Percentiles rank a stretch among this genome's conserved stretches.
Conservation (phyloP, 2,888 invertebrate genomes). For the Idaea aversata region DNA sequence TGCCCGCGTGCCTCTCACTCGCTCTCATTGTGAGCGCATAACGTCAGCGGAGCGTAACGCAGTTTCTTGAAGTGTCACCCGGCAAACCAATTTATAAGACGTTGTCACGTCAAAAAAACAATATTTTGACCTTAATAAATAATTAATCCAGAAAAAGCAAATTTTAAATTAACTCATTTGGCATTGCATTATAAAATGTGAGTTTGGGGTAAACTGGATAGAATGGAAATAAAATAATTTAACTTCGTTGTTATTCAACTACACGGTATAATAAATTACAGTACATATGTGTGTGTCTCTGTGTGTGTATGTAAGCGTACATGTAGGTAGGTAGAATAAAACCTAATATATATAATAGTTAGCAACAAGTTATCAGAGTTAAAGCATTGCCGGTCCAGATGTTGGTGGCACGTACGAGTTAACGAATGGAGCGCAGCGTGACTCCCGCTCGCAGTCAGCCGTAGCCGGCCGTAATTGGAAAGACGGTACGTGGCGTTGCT, state of each 20-base stretch:
- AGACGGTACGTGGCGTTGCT: slow-evolving; percentile 37
- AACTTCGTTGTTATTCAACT: not conserved
- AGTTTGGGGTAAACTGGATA: too few relatives aligned
- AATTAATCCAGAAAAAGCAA: too few relatives aligned
- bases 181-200: too few relatives aligned
- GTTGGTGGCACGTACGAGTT: slow-evolving; percentile 67
- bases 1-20: too few relatives aligned
- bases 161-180: too few relatives aligned
- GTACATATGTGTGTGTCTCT: not conserved
- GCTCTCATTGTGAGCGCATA: too few relatives aligned
- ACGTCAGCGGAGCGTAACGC: too few relatives aligned
- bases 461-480: slow-evolving; percentile 64
- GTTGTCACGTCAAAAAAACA: too few relatives aligned
- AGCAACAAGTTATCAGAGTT: slow-evolving; percentile 60
- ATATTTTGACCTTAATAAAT: too few relatives aligned
- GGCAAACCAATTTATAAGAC: too few relatives aligned
- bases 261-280: not conserved
- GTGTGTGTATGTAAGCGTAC: not conserved
- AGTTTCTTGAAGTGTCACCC: too few relatives aligned
- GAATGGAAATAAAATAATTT: not conserved
- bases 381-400: slow-evolving; percentile 59
- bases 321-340: slow-evolving; percentile 22
- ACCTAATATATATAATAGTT: slow-evolving; percentile 40
- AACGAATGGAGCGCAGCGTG: slow-evolving; percentile 73
- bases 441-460: slow-evolving; percentile 42